Percentiles rank a stretch among this genome's conserved stretches.
phyloP scores from a whole-genome alignment of 2,797 vertebrate species.

The Lerista edwardsae region DNA sequence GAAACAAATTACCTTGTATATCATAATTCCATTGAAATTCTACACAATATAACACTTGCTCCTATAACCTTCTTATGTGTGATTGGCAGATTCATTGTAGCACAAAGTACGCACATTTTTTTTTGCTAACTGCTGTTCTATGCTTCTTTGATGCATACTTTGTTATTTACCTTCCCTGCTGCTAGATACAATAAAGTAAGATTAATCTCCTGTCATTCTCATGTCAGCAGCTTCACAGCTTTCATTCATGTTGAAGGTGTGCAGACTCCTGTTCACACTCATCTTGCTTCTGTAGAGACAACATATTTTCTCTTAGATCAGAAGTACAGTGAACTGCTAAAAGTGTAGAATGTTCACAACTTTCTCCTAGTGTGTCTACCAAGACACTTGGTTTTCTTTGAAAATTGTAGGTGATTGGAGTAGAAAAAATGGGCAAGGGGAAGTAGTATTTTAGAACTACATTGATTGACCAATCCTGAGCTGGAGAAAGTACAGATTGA shows the following conservation, averaged over 20 bases:
- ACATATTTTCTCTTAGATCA: not conserved
- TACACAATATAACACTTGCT: conserved; percentile 7
- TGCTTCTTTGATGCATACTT: conserved; percentile 16
- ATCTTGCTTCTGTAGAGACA: conserved; percentile 32
- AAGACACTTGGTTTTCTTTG: not conserved
- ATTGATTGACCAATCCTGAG: no score
- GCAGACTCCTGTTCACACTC: conserved; percentile 29
- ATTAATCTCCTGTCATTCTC: conserved; percentile 41
- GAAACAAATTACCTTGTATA: conserved; percentile 41
- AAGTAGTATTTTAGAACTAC: not conserved
- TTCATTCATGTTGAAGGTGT: conserved; percentile 39
- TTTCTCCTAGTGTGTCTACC: accelerated
- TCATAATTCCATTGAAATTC: conserved; percentile 24
- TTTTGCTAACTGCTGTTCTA: conserved; percentile 37
- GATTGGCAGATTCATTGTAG: conserved; percentile 36
- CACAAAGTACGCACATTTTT: conserved; percentile 34
- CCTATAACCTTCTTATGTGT: conserved; percentile 22
- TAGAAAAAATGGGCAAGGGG: accelerated
- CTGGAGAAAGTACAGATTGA: no score
- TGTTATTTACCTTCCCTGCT: conserved; percentile 44
- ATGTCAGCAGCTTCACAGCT: conserved; percentile 10
- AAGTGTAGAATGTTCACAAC: not conserved
- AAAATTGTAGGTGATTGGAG: not conserved
- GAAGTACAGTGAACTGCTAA: conserved; percentile 25
- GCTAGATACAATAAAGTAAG: conserved; percentile 52